These are phyloP conservation scores for Mycteria americana DNA, from an alignment of 2,797 vertebrate species.

Conservation along the genomic window DNA sequence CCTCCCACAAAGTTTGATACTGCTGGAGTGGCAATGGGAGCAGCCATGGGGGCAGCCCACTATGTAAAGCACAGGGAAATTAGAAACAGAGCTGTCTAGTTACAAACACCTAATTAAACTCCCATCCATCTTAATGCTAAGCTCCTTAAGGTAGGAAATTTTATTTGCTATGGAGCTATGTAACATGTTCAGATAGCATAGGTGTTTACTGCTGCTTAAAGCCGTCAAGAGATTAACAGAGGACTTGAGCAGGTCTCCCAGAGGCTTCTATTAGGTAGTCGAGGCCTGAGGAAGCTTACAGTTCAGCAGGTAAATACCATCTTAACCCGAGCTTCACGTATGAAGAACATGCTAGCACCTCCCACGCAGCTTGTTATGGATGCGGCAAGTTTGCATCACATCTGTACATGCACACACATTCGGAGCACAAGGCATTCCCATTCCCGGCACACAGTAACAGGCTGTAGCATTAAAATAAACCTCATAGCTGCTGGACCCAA, in stretches of 20 bases:
- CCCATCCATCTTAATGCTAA: conserved; percentile 41
- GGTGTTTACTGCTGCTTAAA: background rate
- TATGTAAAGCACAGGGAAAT: conserved; percentile 18
- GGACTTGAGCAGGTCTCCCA: background rate
- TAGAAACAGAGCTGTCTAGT: background rate
- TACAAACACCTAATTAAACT: conserved; percentile 50
- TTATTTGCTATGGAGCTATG: background rate
- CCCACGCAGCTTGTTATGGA: too few relatives aligned
- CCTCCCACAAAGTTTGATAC: background rate
- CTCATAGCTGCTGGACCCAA: background rate
- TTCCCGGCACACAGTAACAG: background rate
- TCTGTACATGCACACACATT: background rate
- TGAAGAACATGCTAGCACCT: background rate
- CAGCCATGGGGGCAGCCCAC: background rate
- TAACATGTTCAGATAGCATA: background rate
- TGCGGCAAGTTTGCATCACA: too few relatives aligned
- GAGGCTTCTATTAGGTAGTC: background rate
- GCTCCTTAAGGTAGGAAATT: background rate
- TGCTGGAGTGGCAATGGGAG: background rate
- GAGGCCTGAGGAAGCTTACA: background rate
- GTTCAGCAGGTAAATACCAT: background rate
- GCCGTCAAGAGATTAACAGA: background rate
- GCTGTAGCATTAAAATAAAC: too few relatives aligned
- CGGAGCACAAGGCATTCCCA: background rate
- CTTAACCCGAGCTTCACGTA: background rate